Conservation (phyloP, 2,888 invertebrate species). For the Hanleya hanleyi region DNA sequence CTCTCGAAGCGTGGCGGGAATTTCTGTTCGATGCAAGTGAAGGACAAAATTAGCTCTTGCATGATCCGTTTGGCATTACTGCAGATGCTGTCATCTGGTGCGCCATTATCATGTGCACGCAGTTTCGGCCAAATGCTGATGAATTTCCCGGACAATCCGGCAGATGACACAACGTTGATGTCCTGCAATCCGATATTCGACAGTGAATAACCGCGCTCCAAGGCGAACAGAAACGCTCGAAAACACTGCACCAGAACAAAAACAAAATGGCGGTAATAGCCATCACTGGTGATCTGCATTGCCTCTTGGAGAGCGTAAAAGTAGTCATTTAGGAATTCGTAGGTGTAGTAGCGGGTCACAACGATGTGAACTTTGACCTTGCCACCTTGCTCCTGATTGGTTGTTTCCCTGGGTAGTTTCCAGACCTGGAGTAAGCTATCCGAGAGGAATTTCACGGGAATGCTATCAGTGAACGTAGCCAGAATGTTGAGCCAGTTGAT, state of each 20-base stretch:
- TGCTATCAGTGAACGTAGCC: slow-evolving; percentile 53
- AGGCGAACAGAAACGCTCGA: background rate
- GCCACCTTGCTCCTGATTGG: slow-evolving; percentile 8
- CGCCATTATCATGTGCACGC: background rate
- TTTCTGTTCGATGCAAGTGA: slow-evolving; percentile 4
- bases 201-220: slow-evolving; percentile 7
- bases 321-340: slow-evolving; percentile 49
- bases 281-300: slow-evolving; percentile 12
- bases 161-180: background rate
- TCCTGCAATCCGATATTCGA: background rate
- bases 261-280: background rate
- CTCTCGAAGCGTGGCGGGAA: slow-evolving; percentile 27
- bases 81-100: background rate
- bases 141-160: background rate
- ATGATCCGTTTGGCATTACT: slow-evolving; percentile 4
- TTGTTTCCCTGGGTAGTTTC: slow-evolving; percentile 54
- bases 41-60: slow-evolving; percentile 4
- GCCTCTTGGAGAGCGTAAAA: slow-evolving; percentile 33
- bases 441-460: slow-evolving; percentile 60
- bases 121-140: slow-evolving; percentile 7
- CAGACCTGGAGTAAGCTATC: slow-evolving; percentile 62
- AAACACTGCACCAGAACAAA: slow-evolving; percentile 1
- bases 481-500: slow-evolving; percentile 13
- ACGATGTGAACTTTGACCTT: slow-evolving; percentile 52
- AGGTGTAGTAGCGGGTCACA: slow-evolving; percentile 57